phyloP scores from a whole-genome alignment of 1,140 invertebrate species.

The Asobara japonica region DNA sequence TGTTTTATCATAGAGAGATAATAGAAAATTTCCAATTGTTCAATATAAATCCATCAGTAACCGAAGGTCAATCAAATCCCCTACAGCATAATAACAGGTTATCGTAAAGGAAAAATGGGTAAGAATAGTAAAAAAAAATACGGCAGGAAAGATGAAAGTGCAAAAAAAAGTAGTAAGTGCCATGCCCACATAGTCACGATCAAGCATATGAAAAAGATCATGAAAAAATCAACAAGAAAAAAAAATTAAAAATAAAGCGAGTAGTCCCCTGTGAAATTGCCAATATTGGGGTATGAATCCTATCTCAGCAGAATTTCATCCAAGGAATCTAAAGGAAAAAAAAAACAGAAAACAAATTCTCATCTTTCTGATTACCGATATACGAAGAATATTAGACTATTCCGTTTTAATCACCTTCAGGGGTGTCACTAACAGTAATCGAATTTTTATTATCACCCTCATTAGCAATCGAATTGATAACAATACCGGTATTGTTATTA shows the following conservation, averaged over 20 bases:
- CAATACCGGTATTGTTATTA: background rate
- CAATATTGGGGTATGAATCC: background rate
- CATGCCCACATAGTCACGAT: conserved; percentile 1
- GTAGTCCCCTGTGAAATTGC: background rate
- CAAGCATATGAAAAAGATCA: background rate
- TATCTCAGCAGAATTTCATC: background rate
- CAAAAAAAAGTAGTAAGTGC: background rate
- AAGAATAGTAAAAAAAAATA: background rate
- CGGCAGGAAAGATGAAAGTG: background rate
- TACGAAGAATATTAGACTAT: background rate
- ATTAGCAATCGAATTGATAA: background rate
- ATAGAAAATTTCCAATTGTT: conserved; percentile 36
- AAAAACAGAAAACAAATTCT: no score
- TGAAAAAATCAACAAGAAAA: background rate
- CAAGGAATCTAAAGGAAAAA: background rate
- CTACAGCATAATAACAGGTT: background rate
- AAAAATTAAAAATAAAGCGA: background rate
- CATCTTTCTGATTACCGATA: background rate
- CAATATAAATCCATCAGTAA: background rate
- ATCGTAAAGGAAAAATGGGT: background rate
- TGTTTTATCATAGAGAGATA: conserved; percentile 34
- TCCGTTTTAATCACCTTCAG: background rate
- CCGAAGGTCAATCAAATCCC: background rate
- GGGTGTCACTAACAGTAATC: conserved; percentile 3
- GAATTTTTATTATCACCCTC: conserved; percentile 16